These are phyloP conservation scores for Pantherophis guttatus DNA, from an alignment of 2,113 vertebrate genomes.

Conservation along the genomic window DNA sequence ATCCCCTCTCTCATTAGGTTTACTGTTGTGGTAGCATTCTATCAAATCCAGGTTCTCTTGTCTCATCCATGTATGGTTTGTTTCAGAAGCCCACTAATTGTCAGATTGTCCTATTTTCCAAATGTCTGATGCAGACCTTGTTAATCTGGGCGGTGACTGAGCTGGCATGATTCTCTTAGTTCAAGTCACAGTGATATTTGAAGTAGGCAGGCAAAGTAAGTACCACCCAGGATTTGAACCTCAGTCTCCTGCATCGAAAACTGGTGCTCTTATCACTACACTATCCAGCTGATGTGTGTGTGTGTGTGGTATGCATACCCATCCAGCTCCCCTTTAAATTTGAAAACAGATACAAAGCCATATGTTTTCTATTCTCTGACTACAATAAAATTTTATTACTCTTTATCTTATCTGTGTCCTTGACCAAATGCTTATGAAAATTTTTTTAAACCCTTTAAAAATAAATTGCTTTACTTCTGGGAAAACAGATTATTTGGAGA, in stretches of 20 bases:
- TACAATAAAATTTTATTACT: neutral
- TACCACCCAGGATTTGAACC: neutral
- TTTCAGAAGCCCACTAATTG: neutral
- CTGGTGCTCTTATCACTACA: neutral
- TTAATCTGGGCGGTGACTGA: neutral
- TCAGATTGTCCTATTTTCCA: neutral
- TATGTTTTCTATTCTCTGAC: neutral
- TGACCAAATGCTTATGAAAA: neutral
- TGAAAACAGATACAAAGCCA: neutral
- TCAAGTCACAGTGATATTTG: neutral
- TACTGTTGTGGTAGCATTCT: neutral
- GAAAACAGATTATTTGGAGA: neutral
- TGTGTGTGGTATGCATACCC: neutral
- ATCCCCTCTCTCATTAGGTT: neutral
- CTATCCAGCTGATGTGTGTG: neutral
- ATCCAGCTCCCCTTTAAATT: neutral
- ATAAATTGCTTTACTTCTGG: neutral
- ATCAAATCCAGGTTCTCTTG: neutral
- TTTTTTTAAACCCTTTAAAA: neutral
- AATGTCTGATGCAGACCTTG: neutral
- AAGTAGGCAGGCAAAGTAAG: neutral
- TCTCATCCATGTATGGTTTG: neutral
- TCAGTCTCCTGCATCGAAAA: neutral
- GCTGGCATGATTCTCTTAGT: neutral
- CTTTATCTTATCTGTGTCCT: slow-evolving; percentile 6